phyloP scores from a whole-genome alignment of 2,113 vertebrate genomes.

The Scolopax mira region DNA sequence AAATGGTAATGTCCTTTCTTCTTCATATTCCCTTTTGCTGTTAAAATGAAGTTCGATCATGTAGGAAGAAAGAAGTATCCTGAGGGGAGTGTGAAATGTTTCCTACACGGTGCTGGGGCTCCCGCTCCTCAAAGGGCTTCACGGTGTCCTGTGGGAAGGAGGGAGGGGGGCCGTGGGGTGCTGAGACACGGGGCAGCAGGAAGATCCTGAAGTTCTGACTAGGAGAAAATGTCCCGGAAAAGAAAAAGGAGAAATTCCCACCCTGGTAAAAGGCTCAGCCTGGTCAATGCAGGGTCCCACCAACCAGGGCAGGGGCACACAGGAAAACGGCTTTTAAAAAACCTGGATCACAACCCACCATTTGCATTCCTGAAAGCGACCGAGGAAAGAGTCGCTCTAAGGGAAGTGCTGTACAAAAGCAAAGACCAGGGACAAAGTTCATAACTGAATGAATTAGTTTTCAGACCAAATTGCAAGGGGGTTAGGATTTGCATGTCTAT shows the following conservation, averaged over 20 bases:
- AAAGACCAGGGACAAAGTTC: not conserved
- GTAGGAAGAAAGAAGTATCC: not conserved
- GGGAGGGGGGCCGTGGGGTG: fast-evolving
- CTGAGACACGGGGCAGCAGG: fast-evolving
- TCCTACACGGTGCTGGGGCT: fast-evolving
- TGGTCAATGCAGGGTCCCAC: too few species aligned
- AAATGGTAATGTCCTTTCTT: not conserved
- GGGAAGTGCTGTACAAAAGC: not conserved
- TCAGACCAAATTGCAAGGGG: not conserved
- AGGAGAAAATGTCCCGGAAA: not conserved
- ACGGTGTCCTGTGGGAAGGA: not conserved
- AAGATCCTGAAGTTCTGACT: fast-evolving
- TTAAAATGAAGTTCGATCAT: not conserved
- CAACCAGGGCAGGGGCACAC: too few species aligned
- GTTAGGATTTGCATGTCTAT: fast-evolving
- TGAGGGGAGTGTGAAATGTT: not conserved
- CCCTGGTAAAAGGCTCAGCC: fast-evolving
- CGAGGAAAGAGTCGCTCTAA: not conserved
- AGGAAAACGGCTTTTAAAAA: not conserved
- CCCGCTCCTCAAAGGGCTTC: fast-evolving
- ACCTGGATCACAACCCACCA: not conserved
- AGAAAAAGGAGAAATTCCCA: too few species aligned
- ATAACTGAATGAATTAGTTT: fast-evolving
- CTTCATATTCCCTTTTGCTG: not conserved
- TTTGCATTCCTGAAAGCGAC: not conserved